Evolutionary conservation across 2,888 invertebrate species (phyloP), one percentile per base, ranked within the genome.

Genomic region (Yponomeuta sedellus): DNA sequence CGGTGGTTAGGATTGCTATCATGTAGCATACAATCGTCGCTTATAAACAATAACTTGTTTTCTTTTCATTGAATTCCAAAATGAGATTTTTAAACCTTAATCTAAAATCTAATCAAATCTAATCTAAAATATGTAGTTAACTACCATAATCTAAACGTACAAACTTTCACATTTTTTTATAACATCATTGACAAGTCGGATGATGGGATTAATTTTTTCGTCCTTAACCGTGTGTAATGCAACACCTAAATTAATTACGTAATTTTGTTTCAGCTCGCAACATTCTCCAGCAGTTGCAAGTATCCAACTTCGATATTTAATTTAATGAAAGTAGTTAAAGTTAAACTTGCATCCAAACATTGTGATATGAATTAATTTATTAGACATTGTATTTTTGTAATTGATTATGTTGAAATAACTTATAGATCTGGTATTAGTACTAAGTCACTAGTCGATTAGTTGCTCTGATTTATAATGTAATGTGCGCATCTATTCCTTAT

Each of bases 281-380:
- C 82, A 95, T 95, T 73, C 85, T 96, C 74, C 95, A 97, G 75
- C 95, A 96, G 77, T 92, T 97, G 69, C 94, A 96, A 76, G 93
- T 97, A 69, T 97, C 97, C 34, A 96, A 94, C 82, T 96, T 95
- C 83, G 95, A 95, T 71, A 88, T 93, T 69, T 93, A 85, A 83
- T 52, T 34, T 34, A 28, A 19, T n/a, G 16, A 16, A n/a, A 34
- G 34, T 16, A 19, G 58, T 10, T 58, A 20, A 58, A 58, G 58
- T 20, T 58, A 58, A 20, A 20, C 10, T 58, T 58, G 22, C 22
- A 19, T 19, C n/a, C 20, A 58, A 4, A 22, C 19, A 20, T 58
- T 58, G 58, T 58, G 22, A 8, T 39, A 57, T 25, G 4, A 52
- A 16, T 1, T 16, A 1, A 52, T 16, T 44, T 44, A 44, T 40